Conservation (phyloP, 2,113 vertebrate species). For the Oncorhynchus clarkii region DNA sequence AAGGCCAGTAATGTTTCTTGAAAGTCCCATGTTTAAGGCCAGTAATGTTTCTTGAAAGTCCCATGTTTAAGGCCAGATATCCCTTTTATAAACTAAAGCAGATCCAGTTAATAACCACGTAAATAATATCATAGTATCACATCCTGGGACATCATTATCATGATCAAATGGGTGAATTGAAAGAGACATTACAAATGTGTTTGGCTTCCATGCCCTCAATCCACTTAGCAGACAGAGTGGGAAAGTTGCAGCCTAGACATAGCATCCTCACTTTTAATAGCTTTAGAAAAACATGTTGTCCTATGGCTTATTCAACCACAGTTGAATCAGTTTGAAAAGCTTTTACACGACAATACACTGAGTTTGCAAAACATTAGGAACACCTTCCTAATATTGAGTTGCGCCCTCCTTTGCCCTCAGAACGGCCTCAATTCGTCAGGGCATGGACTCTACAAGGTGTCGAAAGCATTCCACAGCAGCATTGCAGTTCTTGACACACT, state of each 20-base stretch:
- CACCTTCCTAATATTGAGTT: too few relatives aligned
- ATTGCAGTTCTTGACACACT: too few relatives aligned
- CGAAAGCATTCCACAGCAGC: too few relatives aligned
- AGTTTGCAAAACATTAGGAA: background rate
- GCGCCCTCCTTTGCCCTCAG: too few relatives aligned
- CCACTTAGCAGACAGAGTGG: background rate
- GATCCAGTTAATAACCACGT: too few relatives aligned
- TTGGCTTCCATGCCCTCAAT: conserved; percentile 3
- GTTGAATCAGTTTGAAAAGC: background rate
- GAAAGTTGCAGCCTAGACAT: background rate
- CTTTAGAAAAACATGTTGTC: background rate
- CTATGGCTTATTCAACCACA: background rate
- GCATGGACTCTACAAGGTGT: too few relatives aligned
- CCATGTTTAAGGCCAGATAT: too few relatives aligned
- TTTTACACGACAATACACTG: background rate
- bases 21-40: too few relatives aligned
- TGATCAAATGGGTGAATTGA: background rate
- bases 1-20: too few relatives aligned
- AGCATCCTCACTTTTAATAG: background rate
- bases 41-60: too few relatives aligned
- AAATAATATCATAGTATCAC: background rate
- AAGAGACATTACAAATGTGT: background rate
- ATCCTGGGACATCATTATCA: background rate
- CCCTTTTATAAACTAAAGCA: too few relatives aligned
- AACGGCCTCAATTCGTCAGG: too few relatives aligned